Evolutionary conservation across 2,113 vertebrate genomes (phyloP), one percentile per base, ranked within the genome.

Genomic region (Phalacrocorax carbo): DNA sequence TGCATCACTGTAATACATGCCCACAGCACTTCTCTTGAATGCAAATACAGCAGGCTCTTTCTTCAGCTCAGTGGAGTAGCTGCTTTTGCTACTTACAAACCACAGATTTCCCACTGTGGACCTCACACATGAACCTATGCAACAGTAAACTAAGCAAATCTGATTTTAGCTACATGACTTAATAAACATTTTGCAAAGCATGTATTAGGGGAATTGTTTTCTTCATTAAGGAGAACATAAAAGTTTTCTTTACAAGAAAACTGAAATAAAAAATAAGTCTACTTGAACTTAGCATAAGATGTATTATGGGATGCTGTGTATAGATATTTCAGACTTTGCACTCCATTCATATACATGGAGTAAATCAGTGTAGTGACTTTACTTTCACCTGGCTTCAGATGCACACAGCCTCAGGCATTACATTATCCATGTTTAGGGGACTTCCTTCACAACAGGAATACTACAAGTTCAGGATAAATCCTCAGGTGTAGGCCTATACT

Each of bases 321-420:
- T 4, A 72, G 21, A 5, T 80, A 69, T 61, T 93, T 85, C 27
- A 64, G 48, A 70, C 40, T 81, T 76, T n/a, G 23, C 23, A 72
- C 5, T 1, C 17, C 19, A 7, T 58, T 82, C 13, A 26, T 46
- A 57, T 0, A n/a, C 54, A 58, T 29, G 27, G 32, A 66, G n/a
- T 61, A 82, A 54, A 30, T 21, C 38, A 55, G 14, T 6, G 17
- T 32, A 51, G 32, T 38, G 42, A 34, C 38, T 73, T 77, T 32
- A 34, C 13, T 87, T 49, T 13, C 25, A 54, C 3, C 3, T 36
- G 29, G 13, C 15, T 92, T 79, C 65, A 54, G 55, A 58, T 21
- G 14, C 0, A 0, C n/a, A 64, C 11, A 71, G 42, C 11, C 8
- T 52, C 22, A 44, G 16, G 16, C 11, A 38, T 51, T 40, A 71